phyloP scores from a whole-genome alignment of 2,888 invertebrate genomes.

The Erebia epiphron region DNA sequence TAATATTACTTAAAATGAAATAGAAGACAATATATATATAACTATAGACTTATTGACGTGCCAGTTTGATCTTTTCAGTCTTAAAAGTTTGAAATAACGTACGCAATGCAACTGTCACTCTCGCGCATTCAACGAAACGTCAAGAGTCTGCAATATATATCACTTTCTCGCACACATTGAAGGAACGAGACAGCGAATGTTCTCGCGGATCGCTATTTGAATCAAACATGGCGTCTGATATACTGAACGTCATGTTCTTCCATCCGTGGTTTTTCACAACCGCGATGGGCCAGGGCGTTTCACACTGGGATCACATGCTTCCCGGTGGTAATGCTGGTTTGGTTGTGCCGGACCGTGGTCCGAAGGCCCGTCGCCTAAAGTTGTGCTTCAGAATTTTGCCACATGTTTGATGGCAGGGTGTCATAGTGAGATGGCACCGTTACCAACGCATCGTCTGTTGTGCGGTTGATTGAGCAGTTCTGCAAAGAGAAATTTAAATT shows the following conservation, averaged over 20 bases:
- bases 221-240: constrained; percentile 23
- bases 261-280: constrained; percentile 71
- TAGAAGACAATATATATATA: constrained; percentile 13
- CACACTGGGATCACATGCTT: constrained; percentile 30
- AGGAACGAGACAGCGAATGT: constrained; percentile 15
- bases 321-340: constrained; percentile 62
- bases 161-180: constrained; percentile 14
- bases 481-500: constrained; percentile 56
- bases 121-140: constrained; percentile 24
- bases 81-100: constrained; percentile 30
- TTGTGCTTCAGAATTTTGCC: constrained; percentile 75
- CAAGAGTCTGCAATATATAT: constrained; percentile 18
- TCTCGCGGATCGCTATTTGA: constrained; percentile 29
- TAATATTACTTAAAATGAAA: neutral
- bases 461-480: constrained; percentile 88
- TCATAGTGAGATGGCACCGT: constrained; percentile 91
- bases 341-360: constrained; percentile 52
- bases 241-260: constrained; percentile 21
- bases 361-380: constrained; percentile 62
- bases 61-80: constrained; percentile 30
- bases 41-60: constrained; percentile 28
- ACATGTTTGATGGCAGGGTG: constrained; percentile 78
- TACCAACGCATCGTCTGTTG: constrained; percentile 87
- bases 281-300: constrained; percentile 53
- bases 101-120: constrained; percentile 30